Conservation (phyloP, 2,113 vertebrate genomes). For the Panthera leo region DNA sequence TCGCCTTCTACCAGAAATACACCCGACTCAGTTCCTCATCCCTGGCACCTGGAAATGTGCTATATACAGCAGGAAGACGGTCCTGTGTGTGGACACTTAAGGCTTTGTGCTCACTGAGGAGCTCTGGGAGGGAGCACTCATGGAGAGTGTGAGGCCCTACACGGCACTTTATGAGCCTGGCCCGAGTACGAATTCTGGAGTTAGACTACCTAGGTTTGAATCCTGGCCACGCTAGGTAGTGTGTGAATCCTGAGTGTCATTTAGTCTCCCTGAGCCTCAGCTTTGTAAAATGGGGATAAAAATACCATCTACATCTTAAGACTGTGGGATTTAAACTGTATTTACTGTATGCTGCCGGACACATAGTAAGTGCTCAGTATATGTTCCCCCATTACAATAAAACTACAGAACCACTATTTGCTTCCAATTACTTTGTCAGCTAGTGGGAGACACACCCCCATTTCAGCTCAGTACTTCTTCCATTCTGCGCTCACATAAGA, state of each 20-base stretch:
- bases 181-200: not conserved
- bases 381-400: not conserved
- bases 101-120: not conserved
- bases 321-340: not conserved
- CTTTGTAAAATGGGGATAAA: conserved; percentile 2
- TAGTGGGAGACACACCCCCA: not conserved
- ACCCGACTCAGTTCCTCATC: not conserved
- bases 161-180: not conserved
- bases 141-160: fast-evolving
- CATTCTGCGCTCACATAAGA: not conserved
- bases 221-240: not conserved
- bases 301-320: not conserved
- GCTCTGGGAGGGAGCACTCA: not conserved
- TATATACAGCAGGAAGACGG: not conserved
- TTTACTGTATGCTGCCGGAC: not conserved
- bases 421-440: not conserved
- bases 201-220: not conserved
- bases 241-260: not conserved
- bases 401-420: not conserved
- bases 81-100: not conserved
- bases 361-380: not conserved
- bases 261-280: not conserved
- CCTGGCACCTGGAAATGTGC: not conserved
- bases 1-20: not conserved
- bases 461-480: not conserved